Evolutionary conservation across 2,113 vertebrate genomes (phyloP).

Genomic region (Oreochromis aureus): DNA sequence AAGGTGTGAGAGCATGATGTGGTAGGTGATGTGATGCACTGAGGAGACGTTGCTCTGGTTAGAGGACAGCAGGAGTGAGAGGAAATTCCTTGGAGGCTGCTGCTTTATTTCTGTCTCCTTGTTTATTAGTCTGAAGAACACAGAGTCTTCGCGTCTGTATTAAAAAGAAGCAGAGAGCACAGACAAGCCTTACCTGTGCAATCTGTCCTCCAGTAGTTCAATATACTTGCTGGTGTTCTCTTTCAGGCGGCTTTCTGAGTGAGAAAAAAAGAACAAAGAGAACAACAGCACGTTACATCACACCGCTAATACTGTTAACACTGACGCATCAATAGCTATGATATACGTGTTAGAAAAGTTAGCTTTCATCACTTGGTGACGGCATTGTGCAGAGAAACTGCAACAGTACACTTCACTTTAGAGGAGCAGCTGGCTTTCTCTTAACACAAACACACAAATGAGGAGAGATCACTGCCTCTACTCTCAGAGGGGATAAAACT

Average conservation of each 20-base stretch:
- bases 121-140: not conserved
- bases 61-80: slow-evolving; percentile 33
- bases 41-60: not conserved
- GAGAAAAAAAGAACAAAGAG: slow-evolving; percentile 5
- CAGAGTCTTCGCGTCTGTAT: not conserved
- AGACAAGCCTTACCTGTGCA: slow-evolving; percentile 74
- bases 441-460: not conserved
- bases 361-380: not conserved
- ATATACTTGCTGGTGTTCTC: slow-evolving; percentile 76
- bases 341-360: not conserved
- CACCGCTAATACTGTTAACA: slow-evolving; percentile 18
- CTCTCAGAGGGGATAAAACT: slow-evolving; percentile 11
- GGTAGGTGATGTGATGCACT: slow-evolving; percentile 16
- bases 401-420: not conserved
- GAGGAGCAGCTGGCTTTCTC: slow-evolving; percentile 32
- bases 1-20: slow-evolving; percentile 32
- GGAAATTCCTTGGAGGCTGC: slow-evolving; percentile 14
- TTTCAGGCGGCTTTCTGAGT: slow-evolving; percentile 75
- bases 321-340: slow-evolving; percentile 8
- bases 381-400: slow-evolving; percentile 1
- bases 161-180: not conserved
- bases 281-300: slow-evolving; percentile 32
- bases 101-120: not conserved
- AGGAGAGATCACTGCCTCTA: not conserved
- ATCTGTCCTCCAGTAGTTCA: slow-evolving; percentile 76